A percentile compares a stretch with the other conserved stretches of the same genome.
phyloP scores from a whole-genome alignment of 2,888 invertebrate genomes.

The Gnatocerus cornutus region DNA sequence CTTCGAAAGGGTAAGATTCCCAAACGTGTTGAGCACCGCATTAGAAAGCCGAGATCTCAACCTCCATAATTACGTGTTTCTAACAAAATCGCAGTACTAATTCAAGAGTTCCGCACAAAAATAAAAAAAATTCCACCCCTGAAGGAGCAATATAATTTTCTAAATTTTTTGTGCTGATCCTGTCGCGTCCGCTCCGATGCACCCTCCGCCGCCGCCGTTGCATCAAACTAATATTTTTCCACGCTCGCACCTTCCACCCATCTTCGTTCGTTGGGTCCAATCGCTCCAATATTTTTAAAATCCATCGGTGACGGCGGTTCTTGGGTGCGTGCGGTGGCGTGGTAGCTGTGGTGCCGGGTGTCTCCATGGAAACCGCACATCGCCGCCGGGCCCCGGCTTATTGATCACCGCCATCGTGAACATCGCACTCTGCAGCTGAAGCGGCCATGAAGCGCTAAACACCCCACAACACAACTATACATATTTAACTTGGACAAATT shows the following conservation, averaged over 20 bases:
- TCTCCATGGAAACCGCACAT: conserved; percentile 65
- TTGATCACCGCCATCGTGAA: conserved; percentile 59
- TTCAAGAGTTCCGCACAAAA: no score
- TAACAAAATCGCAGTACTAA: no score
- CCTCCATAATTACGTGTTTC: no score
- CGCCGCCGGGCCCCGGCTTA: conserved; percentile 62
- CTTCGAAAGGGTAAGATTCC: no score
- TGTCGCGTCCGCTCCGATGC: no score
- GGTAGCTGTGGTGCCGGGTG: conserved; percentile 55
- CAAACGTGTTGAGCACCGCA: no score
- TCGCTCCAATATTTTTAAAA: conserved; percentile 33
- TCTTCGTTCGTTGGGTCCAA: conserved; percentile 16
- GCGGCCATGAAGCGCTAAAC: conserved; percentile 47
- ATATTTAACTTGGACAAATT: conserved; percentile 55
- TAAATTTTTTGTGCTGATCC: no score
- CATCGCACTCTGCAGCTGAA: conserved; percentile 40
- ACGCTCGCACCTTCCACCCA: background rate
- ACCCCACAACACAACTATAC: conserved; percentile 54
- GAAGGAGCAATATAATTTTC: no score
- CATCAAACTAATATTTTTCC: no score
- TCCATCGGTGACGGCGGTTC: conserved; percentile 55
- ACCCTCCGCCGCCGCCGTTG: no score
- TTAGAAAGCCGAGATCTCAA: no score
- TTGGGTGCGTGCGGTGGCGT: conserved; percentile 47
- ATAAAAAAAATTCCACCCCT: no score